Evolutionary conservation across 1,140 invertebrate species (phyloP).

Genomic region (Planococcus citri): DNA sequence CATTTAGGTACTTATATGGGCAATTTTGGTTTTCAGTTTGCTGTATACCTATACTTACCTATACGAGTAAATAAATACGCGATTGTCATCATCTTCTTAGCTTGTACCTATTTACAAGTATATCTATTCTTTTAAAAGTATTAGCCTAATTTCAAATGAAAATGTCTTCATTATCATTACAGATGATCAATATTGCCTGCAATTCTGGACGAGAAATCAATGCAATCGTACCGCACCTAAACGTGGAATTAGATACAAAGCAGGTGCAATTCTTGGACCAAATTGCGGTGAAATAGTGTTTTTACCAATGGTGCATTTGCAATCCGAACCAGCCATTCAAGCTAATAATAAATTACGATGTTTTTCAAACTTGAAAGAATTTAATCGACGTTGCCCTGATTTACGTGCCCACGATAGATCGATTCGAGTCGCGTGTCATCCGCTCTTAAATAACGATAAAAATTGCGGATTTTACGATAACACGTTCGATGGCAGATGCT

Average conservation of each 20-base stretch:
- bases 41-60: too few species aligned
- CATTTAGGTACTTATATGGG: too few species aligned
- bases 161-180: not conserved
- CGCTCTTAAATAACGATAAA: conserved; percentile 37
- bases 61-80: too few species aligned
- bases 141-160: too few species aligned
- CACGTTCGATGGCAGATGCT: conserved; percentile 36
- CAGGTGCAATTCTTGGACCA: not conserved
- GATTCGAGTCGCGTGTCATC: conserved; percentile 36
- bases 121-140: too few species aligned
- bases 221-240: not conserved
- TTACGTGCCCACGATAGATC: conserved; percentile 35
- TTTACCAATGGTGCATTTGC: conserved; percentile 22
- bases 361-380: conserved; percentile 10
- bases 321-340: not conserved
- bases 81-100: too few species aligned
- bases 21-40: too few species aligned
- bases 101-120: too few species aligned
- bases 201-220: not conserved
- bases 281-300: conserved; percentile 20
- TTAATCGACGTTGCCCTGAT: conserved; percentile 32
- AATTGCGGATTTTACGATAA: conserved; percentile 36
- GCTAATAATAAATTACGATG: conserved; percentile 15
- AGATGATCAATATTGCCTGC: not conserved
- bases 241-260: not conserved